Base-by-base conservation (phyloP, 2,888 invertebrate species). In the Polyommatus icarus region DNA sequence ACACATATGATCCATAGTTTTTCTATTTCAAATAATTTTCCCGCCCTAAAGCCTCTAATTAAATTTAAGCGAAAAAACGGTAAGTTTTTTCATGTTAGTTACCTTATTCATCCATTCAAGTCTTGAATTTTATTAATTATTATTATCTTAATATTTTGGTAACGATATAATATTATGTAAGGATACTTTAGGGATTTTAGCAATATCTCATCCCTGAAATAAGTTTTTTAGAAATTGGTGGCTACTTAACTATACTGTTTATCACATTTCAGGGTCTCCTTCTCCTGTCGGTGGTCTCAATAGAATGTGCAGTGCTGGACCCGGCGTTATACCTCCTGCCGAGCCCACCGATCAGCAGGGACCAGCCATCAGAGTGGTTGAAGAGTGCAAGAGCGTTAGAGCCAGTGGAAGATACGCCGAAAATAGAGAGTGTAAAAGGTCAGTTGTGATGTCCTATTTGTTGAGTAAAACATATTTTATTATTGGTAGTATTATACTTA, bases 251-350 rank as follows among this genome's bases (percentile, higher is more conserved):
- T 24, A 24, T 24, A 24, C 24, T 24, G 7, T 7, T 46, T 46
- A 7, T 50, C 12, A 50, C 50, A 29, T 83, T 82, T 59, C 81
- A 83, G 83, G 71, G 80, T 54, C 77, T 80, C 7, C 36, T 80
- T 29, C 15, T 80, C 20, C 72, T 75, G 20, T 77, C 82, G 50
- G 73, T 84, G 80, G 78, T 80, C 78, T 79, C 81, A 8, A 82
- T 82, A 71, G 83, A 87, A 32, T 80, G 85, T 36, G 84, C 84
- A 29, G 88, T 92, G 0, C 82, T 93, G 57, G 93, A 93, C 79
- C 93, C 93, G 8, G 87, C 92, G 0, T 82, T 92, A 12, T 92
- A 88, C 81, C 83, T 93, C n/a, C 84, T 84, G 18, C 93, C 93
- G 0, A 90, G 87, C 78, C 93, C 93, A 0, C 93, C 93, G 0